A percentile compares a stretch with the other conserved stretches of the same genome.
These are phyloP conservation scores for Julus scanicus DNA, from an alignment of 2,888 invertebrate species.

Conservation along the genomic window DNA sequence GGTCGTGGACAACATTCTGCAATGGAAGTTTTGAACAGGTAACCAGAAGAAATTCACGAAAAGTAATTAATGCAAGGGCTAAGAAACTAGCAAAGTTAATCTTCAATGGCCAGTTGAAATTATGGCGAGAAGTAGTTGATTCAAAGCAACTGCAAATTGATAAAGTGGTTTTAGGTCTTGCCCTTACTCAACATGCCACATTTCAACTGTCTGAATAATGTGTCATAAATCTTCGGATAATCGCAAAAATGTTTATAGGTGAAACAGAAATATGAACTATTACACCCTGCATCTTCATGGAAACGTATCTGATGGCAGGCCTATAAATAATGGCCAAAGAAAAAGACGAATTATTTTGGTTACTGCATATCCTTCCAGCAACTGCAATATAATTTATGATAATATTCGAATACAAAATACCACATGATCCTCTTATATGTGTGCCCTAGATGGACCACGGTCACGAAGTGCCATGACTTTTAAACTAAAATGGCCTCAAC, in stretches of 20 bases:
- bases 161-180: conserved; percentile 2
- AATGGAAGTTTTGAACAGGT: too few species aligned
- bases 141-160: background rate
- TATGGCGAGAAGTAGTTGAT: background rate
- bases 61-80: background rate
- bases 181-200: background rate
- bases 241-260: background rate
- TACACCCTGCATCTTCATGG: background rate
- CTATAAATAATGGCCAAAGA: conserved; percentile 7
- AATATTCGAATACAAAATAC: background rate
- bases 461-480: conserved; percentile 10
- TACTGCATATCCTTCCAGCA: background rate
- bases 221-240: conserved; percentile 1
- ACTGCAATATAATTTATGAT: conserved; percentile 23
- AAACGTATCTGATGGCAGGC: background rate
- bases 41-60: background rate
- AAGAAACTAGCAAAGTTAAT: background rate
- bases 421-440: conserved; percentile 27
- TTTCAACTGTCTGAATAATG: background rate
- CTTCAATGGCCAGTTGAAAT: background rate
- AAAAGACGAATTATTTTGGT: conserved; percentile 9
- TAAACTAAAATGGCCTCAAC: background rate
- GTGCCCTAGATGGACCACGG: conserved; percentile 25
- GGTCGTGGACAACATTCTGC: too few species aligned
- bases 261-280: conserved; percentile 12